These are phyloP conservation scores for Clarias batrachus DNA, from an alignment of 2,113 vertebrate genomes.

Conservation along the genomic window DNA sequence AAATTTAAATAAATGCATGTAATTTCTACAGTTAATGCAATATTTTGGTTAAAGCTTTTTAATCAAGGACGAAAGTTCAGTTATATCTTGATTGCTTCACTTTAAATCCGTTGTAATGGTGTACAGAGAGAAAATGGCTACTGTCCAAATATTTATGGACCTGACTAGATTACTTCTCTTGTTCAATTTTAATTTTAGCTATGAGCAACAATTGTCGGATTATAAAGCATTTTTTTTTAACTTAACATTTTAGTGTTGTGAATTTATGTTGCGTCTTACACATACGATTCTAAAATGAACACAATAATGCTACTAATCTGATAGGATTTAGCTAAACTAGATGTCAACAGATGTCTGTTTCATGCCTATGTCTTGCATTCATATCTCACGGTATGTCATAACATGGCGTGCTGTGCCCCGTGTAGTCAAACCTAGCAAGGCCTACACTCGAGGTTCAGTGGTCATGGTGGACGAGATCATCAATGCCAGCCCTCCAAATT, in stretches of 20 bases:
- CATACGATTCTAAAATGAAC: neutral
- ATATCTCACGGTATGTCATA: neutral
- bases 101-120: too few species aligned
- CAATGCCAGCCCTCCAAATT: slow-evolving; percentile 89
- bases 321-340: neutral
- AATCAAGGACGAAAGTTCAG: too few species aligned
- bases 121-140: too few species aligned
- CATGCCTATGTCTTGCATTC: neutral
- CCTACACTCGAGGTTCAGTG: slow-evolving; percentile 81
- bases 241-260: neutral
- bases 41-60: too few species aligned
- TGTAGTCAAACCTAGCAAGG: slow-evolving; percentile 83
- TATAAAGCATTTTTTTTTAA: neutral
- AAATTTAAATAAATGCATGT: too few species aligned
- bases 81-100: too few species aligned
- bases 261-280: neutral
- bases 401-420: neutral
- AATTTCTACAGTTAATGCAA: too few species aligned
- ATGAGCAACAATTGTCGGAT: neutral
- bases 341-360: neutral
- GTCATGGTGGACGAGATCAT: slow-evolving; percentile 98
- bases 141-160: too few species aligned
- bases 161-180: neutral
- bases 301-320: neutral
- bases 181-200: neutral